Evolutionary conservation across 2,113 vertebrate species (phyloP), one percentile per base, ranked within the genome.

Genomic region (Entosphenus tridentatus): DNA sequence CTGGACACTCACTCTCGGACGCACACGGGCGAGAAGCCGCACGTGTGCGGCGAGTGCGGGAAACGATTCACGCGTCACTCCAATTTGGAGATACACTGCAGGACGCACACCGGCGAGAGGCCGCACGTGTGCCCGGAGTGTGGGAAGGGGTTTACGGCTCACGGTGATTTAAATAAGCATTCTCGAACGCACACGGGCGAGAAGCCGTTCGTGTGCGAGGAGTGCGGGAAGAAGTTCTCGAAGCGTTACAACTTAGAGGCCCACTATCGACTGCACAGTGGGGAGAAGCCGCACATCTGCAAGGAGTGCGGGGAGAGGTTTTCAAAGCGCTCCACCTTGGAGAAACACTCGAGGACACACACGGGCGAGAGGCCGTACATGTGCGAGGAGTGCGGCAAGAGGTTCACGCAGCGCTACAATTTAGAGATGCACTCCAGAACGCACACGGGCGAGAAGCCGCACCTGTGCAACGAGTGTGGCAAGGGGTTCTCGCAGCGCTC

Each of bases 351-450:
- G 62, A n/a, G 21, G n/a, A 65, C 62, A 2, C 62, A 65, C 62
- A 65, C 62, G 8, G 62, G 62, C n/a, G 62, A 65, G 21, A 65
- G 21, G 10, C 62, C 62, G n/a, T 21, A 65, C 21, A n/a, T 9
- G 10, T 65, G 62, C 62, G n/a, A 65, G 62, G n/a, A 65, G n/a
- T 65, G 62, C 10, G 62, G 10, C 62, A 65, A 65, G 62, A 65
- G 62, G 21, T 65, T 65, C 56, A 74, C 74, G 68, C 75, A 75
- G 55, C 73, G 75, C 17, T 78, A 76, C 56, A 74, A 78, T 57
- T 75, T 78, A 71, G 76, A 74, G 73, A 74, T 74, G 11, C 77
- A 77, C 68, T 74, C 75, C 68, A 75, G 75, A 74, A 77, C 76
- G 72, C 77, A 78, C 71, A 77, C 59, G 21, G 74, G 75, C 72